Base-by-base conservation (phyloP, 2,888 invertebrate genomes). In the Dendrolimus pini region DNA sequence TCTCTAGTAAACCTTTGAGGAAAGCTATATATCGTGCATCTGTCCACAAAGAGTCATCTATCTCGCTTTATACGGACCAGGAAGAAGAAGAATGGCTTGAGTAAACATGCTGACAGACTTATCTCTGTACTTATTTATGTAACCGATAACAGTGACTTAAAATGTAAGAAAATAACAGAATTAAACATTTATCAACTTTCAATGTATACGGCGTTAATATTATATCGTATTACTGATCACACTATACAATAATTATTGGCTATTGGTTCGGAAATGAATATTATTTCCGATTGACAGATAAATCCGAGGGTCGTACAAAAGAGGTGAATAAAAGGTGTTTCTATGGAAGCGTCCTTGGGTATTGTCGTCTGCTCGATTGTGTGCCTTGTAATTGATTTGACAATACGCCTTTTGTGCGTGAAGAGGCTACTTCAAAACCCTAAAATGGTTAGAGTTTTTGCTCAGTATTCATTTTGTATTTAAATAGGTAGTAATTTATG, bases 41-140 rank as follows among this genome's bases (percentile, higher is more conserved):
- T 47, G 47, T 30, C 30, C 30, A 30, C 47, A 47, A 47, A 47
- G 47, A 8, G 47, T 12, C 47, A 47, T 47, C 47, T 47, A 47
- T 47, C 54, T 56, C 60, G 62, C 66, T 66, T 65, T 62, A 60
- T 57, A 58, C 53, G 60, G 56, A 47, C 47, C 60, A 55, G 65
- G 66, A 68, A 73, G 70, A 73, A 75, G 69, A 69, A 69, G 70
- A 70, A 74, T 76, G 71, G 70, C 66, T 76, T 60, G 64, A 66
- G 69, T 69, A 73, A 72, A 73, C 67, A 75, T 62, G 65, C 65
- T 68, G 70, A 73, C 70, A 70, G 65, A 62, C 65, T 70, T 77
- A 78, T 77, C 77, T 72, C 59, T 65, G 65, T 66, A 66, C 65
- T 67, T 77, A 74, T 77, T 75, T 74, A 71, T 71, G 71, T 77